Evolutionary conservation across 2,113 vertebrate species (phyloP), one percentile per base, ranked within the genome.

Genomic region (Carettochelys insculpta): DNA sequence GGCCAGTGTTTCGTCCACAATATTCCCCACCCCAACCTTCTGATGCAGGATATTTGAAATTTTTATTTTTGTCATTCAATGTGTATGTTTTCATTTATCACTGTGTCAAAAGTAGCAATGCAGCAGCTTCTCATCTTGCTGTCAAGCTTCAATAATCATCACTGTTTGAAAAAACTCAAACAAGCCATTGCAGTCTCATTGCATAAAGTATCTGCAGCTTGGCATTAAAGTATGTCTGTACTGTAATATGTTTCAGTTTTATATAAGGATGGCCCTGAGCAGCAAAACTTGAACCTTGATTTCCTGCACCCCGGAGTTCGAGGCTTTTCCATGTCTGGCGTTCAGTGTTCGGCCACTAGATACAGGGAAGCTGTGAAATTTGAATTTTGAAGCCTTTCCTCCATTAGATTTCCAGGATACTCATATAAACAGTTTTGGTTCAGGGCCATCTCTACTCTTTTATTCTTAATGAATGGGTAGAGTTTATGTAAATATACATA

Each of bases 391-490:
- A 86, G 90, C 51, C 45, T 58, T 90, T 95, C n/a, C 52, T 68
- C 41, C 0, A 1, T 31, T 76, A 85, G 52, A 68, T 4, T 79
- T 87, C 83, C 6, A 0, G 38, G 83, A 78, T 86, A 73, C 92
- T 93, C 85, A 87, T 48, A 90, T 97, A 76, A 80, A 48, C 51
- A 79, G 65, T 93, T 87, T 85, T 92, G 90, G 88, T 85, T 96
- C 89, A 95, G 83, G 84, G 88, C 77, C 95, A 95, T 90, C 90
- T 92, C 58, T 90, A 89, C 71, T 93, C 94, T 95, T 94, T 73
- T 88, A 68, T 92, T 83, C 81, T 76, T 93, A 54, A 80, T 56
- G 8, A 92, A 95, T 38, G 56, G 68, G 29, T 89, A 95, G 48
- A 31, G 14, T 86, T 20, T 93, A 73, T 93, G 77, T 96, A 96